Base-by-base conservation (phyloP, 2,797 vertebrate genomes). In the Amblyraja radiata region DNA sequence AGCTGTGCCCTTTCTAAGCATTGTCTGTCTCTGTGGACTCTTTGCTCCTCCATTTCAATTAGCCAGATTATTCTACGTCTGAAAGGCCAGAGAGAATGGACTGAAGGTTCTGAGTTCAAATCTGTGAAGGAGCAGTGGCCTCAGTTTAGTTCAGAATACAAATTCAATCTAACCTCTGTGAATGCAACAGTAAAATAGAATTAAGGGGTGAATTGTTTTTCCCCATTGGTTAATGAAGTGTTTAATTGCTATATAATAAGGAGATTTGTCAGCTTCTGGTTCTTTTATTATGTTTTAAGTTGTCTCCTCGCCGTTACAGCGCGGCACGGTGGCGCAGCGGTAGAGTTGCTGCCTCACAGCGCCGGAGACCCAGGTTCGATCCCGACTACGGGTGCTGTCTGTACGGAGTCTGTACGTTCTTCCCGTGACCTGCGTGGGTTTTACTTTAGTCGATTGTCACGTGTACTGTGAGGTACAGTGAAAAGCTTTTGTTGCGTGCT, bases 1-100 rank as follows among this genome's bases (percentile, higher is more conserved):
- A n/a, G 61, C 84, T 36, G 18, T 65, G 84, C n/a, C 84, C 84
- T 88, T 68, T 68, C 65, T 68, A 88, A 88, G 84, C 63, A 4
- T 88, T 21, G 84, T 36, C 21, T 36, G 84, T 68, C 61, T 68
- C n/a, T 63, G 58, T 88, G 11, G 84, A 36, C n/a, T 68, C 46
- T 36, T 18, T 21, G 68, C 9, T n/a, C 36, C 61, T 68, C 61
- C 84, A 68, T 9, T 18, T 88, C n/a, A 68, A 88, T 88, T 68
- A 68, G 84, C 63, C 6, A 16, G 6, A 36, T 36, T 36, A 21
- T 68, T 21, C 36, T 13, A 18, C 21, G 65, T 36, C 65, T 68
- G 68, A 68, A 6, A 36, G 84, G 63, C 63, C 18, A 68, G 7
- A 18, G 84, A 36, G n/a, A 32, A 10, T 68, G 16, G 84, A 68